Base-by-base conservation (phyloP, 1,140 invertebrate species). In the Cheumatopsyche charites region DNA sequence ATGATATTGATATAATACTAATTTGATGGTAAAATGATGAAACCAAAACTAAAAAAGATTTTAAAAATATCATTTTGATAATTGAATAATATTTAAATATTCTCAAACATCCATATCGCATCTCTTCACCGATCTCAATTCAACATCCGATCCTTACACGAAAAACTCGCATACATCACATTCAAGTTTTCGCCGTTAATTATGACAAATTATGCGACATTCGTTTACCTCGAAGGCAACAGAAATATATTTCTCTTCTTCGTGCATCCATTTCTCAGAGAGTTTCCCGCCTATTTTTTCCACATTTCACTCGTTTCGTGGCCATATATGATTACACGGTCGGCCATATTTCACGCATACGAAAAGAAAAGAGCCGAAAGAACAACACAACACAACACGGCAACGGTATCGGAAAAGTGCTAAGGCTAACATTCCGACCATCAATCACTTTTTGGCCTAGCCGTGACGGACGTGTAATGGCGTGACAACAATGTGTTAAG, bases 391-490 rank as follows among this genome's bases (percentile, higher is more conserved):
- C 15, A 3, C 17, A 55, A 23, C 15, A 58, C 9, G 55, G 55
- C 36, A 25, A 62, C 61, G 29, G 29, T 36, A 36, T 67, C 62
- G 70, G 70, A 65, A 61, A 65, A 70, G 62, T 67, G 23, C 36
- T 6, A n/a, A n/a, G n/a, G n/a, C n/a, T n/a, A n/a, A n/a, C n/a
- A n/a, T n/a, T n/a, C n/a, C 55, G 15, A 70, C 73, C 42, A 75
- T 75, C 73, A 75, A 75, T 75, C 73, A 75, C 61, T 58, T 75
- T 70, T 72, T 55, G 73, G 61, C 52, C 70, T 70, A 69, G 73
- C 70, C 73, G 73, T 75, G 73, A 75, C 73, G 73, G 70, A 74
- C 73, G 47, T 62, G 67, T 74, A 62, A 67, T 74, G 66, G 73
- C 73, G 73, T 74, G 73, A 72, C 70, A 71, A 62, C 67, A 68